phyloP scores from a whole-genome alignment of 2,888 invertebrate species.

The Caenorhabditis japonica region DNA sequence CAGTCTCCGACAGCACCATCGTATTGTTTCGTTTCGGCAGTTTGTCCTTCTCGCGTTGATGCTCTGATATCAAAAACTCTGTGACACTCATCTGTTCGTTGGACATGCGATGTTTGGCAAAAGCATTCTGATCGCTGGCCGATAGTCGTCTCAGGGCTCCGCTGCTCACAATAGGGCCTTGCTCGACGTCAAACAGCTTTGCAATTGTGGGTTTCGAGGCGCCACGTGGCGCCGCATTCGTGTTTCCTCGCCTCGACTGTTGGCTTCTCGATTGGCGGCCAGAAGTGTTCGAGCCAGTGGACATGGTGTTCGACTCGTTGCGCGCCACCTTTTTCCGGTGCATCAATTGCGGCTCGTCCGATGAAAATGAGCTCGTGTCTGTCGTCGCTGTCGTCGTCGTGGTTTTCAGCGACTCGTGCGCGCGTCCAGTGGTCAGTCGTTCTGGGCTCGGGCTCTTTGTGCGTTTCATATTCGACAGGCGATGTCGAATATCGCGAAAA shows the following conservation, averaged over 20 bases:
- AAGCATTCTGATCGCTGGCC: conserved; percentile 42
- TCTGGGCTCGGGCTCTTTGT: conserved; percentile 41
- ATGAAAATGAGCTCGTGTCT: conserved; percentile 43
- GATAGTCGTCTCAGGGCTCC: conserved; percentile 37
- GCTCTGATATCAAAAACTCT: conserved; percentile 43
- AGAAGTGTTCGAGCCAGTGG: conserved; percentile 36
- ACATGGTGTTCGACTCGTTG: conserved; percentile 40
- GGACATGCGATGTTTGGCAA: conserved; percentile 10
- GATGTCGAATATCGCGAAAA: conserved; percentile 37
- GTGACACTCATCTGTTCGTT: conserved; percentile 42
- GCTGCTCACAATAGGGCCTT: conserved; percentile 3
- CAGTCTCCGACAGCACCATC: conserved; percentile 14
- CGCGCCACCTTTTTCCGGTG: conserved; percentile 28
- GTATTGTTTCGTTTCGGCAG: conserved; percentile 34
- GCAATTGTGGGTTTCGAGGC: conserved; percentile 13
- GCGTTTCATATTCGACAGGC: conserved; percentile 29
- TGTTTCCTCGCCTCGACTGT: conserved; percentile 37
- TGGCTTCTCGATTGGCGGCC: conserved; percentile 48
- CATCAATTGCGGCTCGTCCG: conserved; percentile 1
- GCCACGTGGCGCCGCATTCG: conserved; percentile 29
- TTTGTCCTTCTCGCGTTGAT: conserved; percentile 12
- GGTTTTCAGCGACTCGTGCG: neutral
- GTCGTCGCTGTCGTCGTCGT: neutral
- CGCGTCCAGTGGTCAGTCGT: conserved; percentile 19
- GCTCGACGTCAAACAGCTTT: conserved; percentile 19